A percentile compares a stretch with the other conserved stretches of the same genome.
These are phyloP conservation scores for Brienomyrus longianalis DNA, from an alignment of 2,113 vertebrate species.

Conservation along the genomic window DNA sequence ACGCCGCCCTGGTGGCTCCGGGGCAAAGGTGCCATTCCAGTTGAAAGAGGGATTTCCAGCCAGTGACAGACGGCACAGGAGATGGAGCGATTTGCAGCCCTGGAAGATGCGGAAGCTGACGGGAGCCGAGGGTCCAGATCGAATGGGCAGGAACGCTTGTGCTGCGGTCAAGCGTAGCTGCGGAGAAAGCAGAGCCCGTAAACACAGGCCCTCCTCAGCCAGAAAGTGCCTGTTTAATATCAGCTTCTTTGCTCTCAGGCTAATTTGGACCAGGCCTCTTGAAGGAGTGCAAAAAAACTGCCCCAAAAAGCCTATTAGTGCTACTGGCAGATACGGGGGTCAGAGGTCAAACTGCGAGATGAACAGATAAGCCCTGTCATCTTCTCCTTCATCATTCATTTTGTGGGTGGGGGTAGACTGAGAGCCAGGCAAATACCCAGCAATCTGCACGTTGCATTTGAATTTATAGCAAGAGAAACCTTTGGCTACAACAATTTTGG, in stretches of 20 bases:
- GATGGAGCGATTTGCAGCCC: neutral
- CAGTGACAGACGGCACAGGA: neutral
- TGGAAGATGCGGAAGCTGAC: neutral
- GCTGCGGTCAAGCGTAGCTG: neutral
- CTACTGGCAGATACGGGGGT: conserved; percentile 1
- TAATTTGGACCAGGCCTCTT: neutral
- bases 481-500: neutral
- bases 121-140: neutral
- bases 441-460: neutral
- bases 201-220: neutral
- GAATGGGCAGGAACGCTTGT: neutral
- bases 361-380: neutral
- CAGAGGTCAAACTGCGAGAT: conserved; percentile 12
- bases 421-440: neutral
- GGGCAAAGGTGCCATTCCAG: neutral
- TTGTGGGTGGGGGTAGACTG: neutral
- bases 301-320: conserved; percentile 6
- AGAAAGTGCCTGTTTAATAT: neutral
- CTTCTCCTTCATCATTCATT: neutral
- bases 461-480: neutral
- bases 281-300: neutral
- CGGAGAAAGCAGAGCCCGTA: neutral
- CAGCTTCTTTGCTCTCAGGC: neutral
- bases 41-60: neutral
- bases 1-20: neutral